Evolutionary conservation across 2,797 vertebrate species (phyloP).

Genomic region (Pipistrellus nathusii): DNA sequence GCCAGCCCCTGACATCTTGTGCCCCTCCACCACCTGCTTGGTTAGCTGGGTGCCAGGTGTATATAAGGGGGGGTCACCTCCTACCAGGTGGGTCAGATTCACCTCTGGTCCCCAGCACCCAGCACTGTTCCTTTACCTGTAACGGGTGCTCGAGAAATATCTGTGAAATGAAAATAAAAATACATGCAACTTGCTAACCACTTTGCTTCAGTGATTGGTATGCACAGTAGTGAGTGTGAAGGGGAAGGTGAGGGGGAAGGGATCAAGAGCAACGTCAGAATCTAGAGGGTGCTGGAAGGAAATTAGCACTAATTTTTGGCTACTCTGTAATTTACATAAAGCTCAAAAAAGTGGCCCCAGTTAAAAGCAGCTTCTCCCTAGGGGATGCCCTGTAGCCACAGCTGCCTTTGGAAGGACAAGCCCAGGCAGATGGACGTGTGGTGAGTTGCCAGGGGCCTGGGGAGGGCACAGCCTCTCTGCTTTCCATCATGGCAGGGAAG

Average conservation of each 20-base stretch:
- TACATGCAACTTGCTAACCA: constrained; percentile 35
- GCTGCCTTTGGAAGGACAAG: constrained; percentile 69
- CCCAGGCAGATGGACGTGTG: constrained; percentile 51
- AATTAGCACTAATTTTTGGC: constrained; percentile 74
- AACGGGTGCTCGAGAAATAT: constrained; percentile 30
- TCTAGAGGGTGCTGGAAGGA: constrained; percentile 53
- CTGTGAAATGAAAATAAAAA: constrained; percentile 67
- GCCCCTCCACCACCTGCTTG: not conserved
- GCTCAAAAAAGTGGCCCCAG: constrained; percentile 52
- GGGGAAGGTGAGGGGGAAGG: not conserved
- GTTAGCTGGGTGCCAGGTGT: not conserved
- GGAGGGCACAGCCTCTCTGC: constrained; percentile 3
- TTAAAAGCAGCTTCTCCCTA: constrained; percentile 71
- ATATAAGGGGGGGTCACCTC: not conserved
- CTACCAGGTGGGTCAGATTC: not conserved
- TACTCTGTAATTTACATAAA: constrained; percentile 78
- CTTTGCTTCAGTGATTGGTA: constrained; percentile 43
- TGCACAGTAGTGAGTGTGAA: not conserved
- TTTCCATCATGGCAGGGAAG: not conserved
- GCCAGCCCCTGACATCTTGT: not conserved
- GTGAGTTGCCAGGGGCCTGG: constrained; percentile 38
- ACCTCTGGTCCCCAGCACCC: not conserved
- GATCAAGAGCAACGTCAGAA: not conserved
- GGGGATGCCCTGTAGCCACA: constrained; percentile 66
- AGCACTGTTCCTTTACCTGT: constrained; percentile 40